Base-by-base conservation (phyloP, 2,888 invertebrate genomes). In the Electrophaes corylata region DNA sequence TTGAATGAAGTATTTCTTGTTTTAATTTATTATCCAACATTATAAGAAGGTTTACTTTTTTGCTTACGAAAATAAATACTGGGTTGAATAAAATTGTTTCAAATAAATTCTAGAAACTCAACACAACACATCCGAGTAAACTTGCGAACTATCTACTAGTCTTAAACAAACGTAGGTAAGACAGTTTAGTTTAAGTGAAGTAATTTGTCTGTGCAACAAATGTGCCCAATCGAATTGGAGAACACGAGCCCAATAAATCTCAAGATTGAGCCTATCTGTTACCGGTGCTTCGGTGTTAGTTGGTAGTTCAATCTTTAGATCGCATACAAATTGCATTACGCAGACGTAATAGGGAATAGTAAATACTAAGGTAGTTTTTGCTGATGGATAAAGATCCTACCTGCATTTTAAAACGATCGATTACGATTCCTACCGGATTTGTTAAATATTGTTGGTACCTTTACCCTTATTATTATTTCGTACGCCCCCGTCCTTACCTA, bases 201-300 rank as follows among this genome's bases (percentile, higher is more conserved):
- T 55, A 54, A 59, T 54, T 26, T 50, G 29, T 59, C 46, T 35
- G 41, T 46, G 54, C 50, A 54, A 45, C 49, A 54, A 49, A 59
- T 59, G 50, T 54, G 14, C 49, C 49, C 29, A 50, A 54, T 50
- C 54, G 29, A 31, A 47, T 52, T 47, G 40, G 40, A 41, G 47
- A 16, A 39, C 37, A 29, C 33, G 23, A 19, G 29, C 46, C 19
- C 33, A 55, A 61, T 62, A 58, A 58, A 62, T 62, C 47, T 12
- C 23, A 19, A 46, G 51, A 62, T 61, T 62, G 62, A 18, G 41
- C 37, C 48, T 62, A 58, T 62, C 48, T 52, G 58, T 58, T 51
- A 49, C 51, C 10, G 20, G 44, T 45, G n/a, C 43, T 44, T 4
- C 8, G 10, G 16, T 31, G 26, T 16, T 48, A 39, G 37, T 31